Base-by-base conservation (phyloP, 2,113 vertebrate species). In the Phycodurus eques region DNA sequence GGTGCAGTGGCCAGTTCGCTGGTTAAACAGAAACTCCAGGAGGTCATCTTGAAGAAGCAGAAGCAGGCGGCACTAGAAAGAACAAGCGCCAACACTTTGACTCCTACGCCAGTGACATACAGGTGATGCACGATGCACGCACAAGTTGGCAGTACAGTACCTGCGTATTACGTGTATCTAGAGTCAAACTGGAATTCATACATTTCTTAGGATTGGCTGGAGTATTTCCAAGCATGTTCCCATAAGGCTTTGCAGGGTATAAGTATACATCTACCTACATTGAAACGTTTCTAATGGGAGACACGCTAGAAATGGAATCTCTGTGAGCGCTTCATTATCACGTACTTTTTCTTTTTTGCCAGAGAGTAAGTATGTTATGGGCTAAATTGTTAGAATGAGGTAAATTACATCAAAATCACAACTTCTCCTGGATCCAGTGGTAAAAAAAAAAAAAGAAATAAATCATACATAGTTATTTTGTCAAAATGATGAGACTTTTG, bases 41-140 rank as follows among this genome's bases (percentile, higher is more conserved):
- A 96, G 80, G 95, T 97, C 75, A 97, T 98, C 80, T 92, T 95
- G 63, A 97, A 97, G 84, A 98, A 97, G 73, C 94, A 96, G 74
- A 91, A 91, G 33, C 95, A 96, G 85, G 94, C 94, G 0, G 95
- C 95, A 6, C 88, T 96, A 71, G 96, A 97, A 83, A 94, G 95
- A 75, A 96, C 92, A 47, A 95, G 86, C 85, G 91, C 87, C 3
- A 94, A 90, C 83, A 84, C 90, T 57, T 88, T 92, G 72, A 84
- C 78, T 59, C 51, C 84, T 47, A 54, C 92, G 4, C 77, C 92
- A 39, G 85, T 95, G 35, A 85, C 94, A 0, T 98, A 94, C 94
- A 94, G 96, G 96, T 97, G 73, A 78, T 2, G 1, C 20, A 68
- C 47, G 43, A 49, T 2, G 1, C 67, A 56, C 14, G 47, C 15